Conservation (phyloP, 2,797 vertebrate genomes). For the Lepus oiostolus region DNA sequence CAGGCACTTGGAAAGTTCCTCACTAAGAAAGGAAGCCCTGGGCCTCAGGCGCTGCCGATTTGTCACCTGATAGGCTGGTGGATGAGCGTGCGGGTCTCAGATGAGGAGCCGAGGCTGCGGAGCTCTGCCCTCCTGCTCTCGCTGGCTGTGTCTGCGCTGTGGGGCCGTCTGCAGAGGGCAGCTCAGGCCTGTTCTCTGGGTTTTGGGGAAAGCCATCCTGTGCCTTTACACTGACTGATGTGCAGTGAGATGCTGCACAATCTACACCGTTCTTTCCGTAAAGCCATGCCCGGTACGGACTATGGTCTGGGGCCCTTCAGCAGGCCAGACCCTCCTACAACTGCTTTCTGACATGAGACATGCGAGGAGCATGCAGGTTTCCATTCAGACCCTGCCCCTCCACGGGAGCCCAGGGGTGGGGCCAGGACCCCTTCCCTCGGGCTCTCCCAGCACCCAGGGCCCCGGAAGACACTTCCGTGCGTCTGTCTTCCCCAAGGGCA, state of each 20-base stretch:
- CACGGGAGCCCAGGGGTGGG: background rate
- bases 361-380: constrained; percentile 69
- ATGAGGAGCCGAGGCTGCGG: background rate
- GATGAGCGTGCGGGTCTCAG: background rate
- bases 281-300: background rate
- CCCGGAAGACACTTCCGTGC: background rate
- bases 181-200: background rate
- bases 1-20: constrained; percentile 91
- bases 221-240: background rate
- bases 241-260: constrained; percentile 30
- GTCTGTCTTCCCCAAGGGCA: background rate
- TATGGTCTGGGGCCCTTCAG: background rate
- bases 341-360: constrained; percentile 44
- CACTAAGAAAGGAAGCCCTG: constrained; percentile 76
- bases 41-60: constrained; percentile 87
- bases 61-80: constrained; percentile 60
- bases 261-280: constrained; percentile 10
- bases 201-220: background rate
- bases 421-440: background rate
- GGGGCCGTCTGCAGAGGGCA: background rate
- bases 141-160: background rate
- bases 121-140: background rate
- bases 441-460: background rate
- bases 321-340: background rate
- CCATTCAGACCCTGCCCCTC: constrained; percentile 16